Conservation (phyloP, 2,888 invertebrate genomes). For the Bugula neritina region DNA sequence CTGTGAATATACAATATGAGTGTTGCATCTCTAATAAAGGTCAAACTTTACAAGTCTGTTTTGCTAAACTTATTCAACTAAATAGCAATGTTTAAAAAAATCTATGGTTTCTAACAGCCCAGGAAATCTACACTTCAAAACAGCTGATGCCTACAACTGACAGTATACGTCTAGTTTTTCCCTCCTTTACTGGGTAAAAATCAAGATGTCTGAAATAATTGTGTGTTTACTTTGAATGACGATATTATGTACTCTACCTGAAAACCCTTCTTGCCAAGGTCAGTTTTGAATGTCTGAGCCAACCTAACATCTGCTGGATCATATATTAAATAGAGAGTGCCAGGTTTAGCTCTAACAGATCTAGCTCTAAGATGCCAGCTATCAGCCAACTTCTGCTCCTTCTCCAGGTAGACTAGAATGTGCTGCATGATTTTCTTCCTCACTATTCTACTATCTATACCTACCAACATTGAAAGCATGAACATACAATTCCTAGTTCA, state of each 20-base stretch:
- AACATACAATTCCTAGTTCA: no score
- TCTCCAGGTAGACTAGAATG: slow-evolving; percentile 44
- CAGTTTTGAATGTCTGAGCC: slow-evolving; percentile 47
- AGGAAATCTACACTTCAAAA: no score
- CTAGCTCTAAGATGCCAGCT: slow-evolving; percentile 51
- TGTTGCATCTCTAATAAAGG: no score
- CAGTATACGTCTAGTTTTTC: no score
- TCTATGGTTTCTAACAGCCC: no score
- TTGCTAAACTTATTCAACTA: no score
- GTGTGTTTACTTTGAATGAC: no score
- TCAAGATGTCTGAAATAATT: not conserved
- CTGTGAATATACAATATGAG: no score
- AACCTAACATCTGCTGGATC: slow-evolving; percentile 49
- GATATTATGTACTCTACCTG: not conserved
- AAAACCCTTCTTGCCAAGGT: slow-evolving; percentile 43
- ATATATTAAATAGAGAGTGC: slow-evolving; percentile 46
- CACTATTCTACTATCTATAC: slow-evolving; percentile 48
- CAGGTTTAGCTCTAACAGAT: slow-evolving; percentile 41
- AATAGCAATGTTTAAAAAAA: no score
- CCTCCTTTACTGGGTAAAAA: no score
- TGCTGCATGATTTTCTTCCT: slow-evolving; percentile 51
- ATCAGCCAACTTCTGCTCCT: slow-evolving; percentile 44
- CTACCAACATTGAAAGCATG: slow-evolving; percentile 28
- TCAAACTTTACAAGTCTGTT: no score
- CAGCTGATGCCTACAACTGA: no score